Evolutionary conservation across 2,797 vertebrate species (phyloP), one percentile per base, ranked within the genome.

Genomic region (Platyrinchus mystaceus): DNA sequence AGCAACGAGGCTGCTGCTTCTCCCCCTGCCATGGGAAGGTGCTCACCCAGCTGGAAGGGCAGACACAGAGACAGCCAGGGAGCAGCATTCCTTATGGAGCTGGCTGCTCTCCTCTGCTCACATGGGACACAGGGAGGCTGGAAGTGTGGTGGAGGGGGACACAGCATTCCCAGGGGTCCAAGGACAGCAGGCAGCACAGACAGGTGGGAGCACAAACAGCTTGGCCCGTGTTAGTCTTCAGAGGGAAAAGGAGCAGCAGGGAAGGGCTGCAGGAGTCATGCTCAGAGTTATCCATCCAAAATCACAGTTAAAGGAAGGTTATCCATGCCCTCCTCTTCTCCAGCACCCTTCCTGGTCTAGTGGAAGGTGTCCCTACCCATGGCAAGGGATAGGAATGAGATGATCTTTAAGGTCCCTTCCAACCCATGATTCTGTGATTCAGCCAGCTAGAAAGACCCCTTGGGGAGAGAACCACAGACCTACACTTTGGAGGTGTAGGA

Each of bases 21-120:
- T 62, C 16, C 70, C 70, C 56, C 55, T 27, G 39, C 0, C 2
- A 14, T 0, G 0, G 46, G 64, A 69, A 74, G 94, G 64, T 1
- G 47, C 63, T 47, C 0, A 11, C 58, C 41, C 3, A 6, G 68
- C 47, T 36, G 11, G 15, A n/a, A 24, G 73, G 75, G 79, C 58
- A 70, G 75, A 17, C 44, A n/a, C 0, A 0, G 62, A 75, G 62
- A 26, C 64, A 62, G 41, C 43, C 15, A 0, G 0, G 12, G 8
- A 67, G 28, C 73, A 44, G 34, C 1, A 49, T 26, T 26, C 66
- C 58, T 66, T 44, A 52, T 0, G 0, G 62, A 68, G 53, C 66
- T 1, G 2, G 49, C 44, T 63, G 68, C 68, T 87, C 44, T 27
- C 11, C 70, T 66, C 46, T 1, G 32, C 84, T 68, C 24, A n/a